A percentile compares a stretch with the other conserved stretches of the same genome.
Conservation (phyloP, 1,140 invertebrate genomes). For the Drosophila saltans region DNA sequence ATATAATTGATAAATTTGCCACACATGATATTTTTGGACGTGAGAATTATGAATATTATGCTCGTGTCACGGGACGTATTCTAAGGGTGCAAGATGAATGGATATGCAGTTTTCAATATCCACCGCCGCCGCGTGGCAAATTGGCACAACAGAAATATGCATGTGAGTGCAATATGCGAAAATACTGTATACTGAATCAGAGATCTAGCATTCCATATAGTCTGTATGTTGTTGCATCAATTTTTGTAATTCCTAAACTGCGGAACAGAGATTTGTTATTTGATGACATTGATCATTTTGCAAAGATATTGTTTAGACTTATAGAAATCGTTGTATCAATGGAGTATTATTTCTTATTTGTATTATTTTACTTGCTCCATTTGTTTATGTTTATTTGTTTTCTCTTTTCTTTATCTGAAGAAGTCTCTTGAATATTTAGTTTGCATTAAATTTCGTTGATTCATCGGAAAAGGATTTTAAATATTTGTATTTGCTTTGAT, state of each 20-base stretch:
- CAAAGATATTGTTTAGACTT: too few species aligned
- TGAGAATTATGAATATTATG: constrained; percentile 99
- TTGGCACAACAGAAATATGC: constrained; percentile 85
- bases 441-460: neutral
- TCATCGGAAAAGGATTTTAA: neutral
- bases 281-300: too few species aligned
- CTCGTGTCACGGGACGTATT: constrained; percentile 95
- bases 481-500: neutral
- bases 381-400: too few species aligned
- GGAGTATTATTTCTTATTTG: too few species aligned
- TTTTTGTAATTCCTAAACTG: too few species aligned
- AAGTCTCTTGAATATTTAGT: too few species aligned
- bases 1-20: constrained; percentile 98
- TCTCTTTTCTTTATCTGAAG: too few species aligned
- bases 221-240: too few species aligned
- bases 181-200: neutral
- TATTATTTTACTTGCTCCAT: too few species aligned
- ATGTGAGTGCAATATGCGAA: constrained; percentile 85
- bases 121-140: constrained; percentile 88
- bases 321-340: too few species aligned
- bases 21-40: constrained; percentile 96
- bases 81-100: constrained; percentile 96
- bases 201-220: too few species aligned
- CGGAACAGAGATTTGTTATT: too few species aligned
- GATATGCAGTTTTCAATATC: constrained; percentile 96